Conservation (phyloP, 2,888 invertebrate species). For the Microchrysa polita region DNA sequence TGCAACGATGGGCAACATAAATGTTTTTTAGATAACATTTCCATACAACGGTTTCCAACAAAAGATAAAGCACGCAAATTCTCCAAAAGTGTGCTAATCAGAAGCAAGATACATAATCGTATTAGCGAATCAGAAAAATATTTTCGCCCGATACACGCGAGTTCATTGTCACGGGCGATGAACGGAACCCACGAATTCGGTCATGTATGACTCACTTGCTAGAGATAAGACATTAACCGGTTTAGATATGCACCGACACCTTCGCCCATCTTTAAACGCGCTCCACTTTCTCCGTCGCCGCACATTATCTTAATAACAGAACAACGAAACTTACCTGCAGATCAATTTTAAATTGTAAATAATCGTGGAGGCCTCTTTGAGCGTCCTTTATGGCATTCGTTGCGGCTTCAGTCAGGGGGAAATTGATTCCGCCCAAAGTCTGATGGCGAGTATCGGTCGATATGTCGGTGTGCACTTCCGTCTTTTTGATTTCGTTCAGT, state of each 20-base stretch:
- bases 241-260: not conserved
- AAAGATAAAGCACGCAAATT: too few relatives aligned
- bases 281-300: not conserved
- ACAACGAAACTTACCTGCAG: slow-evolving; percentile 67
- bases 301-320: not conserved
- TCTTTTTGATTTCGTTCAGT: slow-evolving; percentile 78
- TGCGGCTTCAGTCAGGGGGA: slow-evolving; percentile 87
- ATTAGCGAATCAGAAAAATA: too few relatives aligned
- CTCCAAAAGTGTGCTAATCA: too few relatives aligned
- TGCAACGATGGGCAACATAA: too few relatives aligned
- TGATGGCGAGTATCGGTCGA: slow-evolving; percentile 86
- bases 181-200: not conserved
- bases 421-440: slow-evolving; percentile 88
- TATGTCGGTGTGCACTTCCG: slow-evolving; percentile 78
- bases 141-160: not conserved
- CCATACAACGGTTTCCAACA: too few relatives aligned
- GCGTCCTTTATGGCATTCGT: slow-evolving; percentile 79
- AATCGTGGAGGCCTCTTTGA: slow-evolving; percentile 79
- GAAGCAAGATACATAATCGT: too few relatives aligned
- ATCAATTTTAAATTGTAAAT: slow-evolving; percentile 89
- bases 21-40: too few relatives aligned
- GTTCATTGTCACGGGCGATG: slow-evolving; percentile 6
- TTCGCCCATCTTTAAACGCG: not conserved
- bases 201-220: slow-evolving; percentile 5
- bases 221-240: not conserved